Conservation (phyloP, 2,113 vertebrate genomes). For the Nematolebias whitei region DNA sequence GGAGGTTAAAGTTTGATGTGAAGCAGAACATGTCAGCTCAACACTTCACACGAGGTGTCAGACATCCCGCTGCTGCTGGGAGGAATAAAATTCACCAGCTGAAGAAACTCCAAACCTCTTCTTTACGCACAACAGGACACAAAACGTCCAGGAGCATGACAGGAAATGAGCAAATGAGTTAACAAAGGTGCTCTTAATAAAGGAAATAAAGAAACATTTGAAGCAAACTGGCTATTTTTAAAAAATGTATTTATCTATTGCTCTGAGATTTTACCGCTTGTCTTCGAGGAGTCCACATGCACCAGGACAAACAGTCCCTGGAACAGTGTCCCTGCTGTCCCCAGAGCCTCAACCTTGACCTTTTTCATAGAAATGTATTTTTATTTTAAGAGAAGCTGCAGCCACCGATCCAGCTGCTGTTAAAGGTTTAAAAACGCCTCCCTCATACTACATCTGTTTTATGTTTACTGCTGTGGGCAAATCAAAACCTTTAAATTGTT, state of each 20-base stretch:
- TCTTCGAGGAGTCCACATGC: constrained; percentile 20
- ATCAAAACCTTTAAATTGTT: background rate
- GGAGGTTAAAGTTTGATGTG: constrained; percentile 28
- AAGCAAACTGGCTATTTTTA: no score
- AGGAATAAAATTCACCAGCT: no score
- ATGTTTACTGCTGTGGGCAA: background rate
- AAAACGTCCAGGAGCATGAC: no score
- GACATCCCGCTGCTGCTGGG: no score
- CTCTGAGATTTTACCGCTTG: background rate
- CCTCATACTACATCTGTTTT: no score
- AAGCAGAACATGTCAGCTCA: constrained; percentile 55
- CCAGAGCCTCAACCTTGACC: constrained; percentile 9
- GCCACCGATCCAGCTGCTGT: constrained; percentile 1
- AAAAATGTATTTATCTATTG: no score
- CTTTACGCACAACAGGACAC: no score
- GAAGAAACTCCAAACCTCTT: no score
- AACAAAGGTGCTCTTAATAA: no score
- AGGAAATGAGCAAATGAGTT: no score
- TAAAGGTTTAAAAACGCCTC: background rate
- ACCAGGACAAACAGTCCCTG: constrained; percentile 51
- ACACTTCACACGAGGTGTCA: no score
- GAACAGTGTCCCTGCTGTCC: constrained; percentile 38
- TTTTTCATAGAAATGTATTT: background rate
- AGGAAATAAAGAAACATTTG: no score
- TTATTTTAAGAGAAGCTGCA: background rate